phyloP scores from a whole-genome alignment of 1,140 invertebrate genomes.

The Argopecten irradians region DNA sequence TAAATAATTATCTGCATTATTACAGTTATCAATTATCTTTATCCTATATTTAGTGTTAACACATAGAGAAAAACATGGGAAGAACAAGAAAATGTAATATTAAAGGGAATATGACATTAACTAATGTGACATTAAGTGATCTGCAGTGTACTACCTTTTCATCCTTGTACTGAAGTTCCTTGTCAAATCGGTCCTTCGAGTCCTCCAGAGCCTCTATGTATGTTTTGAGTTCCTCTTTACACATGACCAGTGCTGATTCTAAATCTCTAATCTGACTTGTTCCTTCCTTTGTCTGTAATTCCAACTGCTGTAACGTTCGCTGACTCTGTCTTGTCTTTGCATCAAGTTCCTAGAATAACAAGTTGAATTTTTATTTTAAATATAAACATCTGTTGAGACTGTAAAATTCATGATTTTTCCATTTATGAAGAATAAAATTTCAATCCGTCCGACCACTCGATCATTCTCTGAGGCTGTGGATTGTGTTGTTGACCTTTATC shows the following conservation, averaged over 20 bases:
- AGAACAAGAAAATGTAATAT: no score
- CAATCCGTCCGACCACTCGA: neutral
- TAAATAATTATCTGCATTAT: no score
- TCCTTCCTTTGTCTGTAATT: conserved; percentile 58
- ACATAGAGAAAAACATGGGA: no score
- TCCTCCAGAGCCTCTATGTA: conserved; percentile 66
- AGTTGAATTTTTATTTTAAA: neutral
- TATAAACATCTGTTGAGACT: neutral
- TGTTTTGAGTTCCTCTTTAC: conserved; percentile 67
- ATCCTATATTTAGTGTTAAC: no score
- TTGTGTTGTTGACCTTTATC: neutral
- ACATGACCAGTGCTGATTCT: conserved; percentile 65
- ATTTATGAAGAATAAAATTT: neutral
- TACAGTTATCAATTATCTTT: no score
- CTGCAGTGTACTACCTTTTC: conserved; percentile 57
- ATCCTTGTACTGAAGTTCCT: conserved; percentile 62
- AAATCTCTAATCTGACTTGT: conserved; percentile 65
- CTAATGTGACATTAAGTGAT: no score
- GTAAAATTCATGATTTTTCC: neutral
- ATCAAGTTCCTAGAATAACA: conserved; percentile 59
- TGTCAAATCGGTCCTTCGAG: conserved; percentile 66
- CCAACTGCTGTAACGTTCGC: conserved; percentile 56
- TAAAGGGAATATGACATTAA: no score
- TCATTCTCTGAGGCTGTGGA: neutral
- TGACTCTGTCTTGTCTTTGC: conserved; percentile 55